These are phyloP conservation scores for Mustelus asterias DNA, from an alignment of 2,113 vertebrate genomes.

Conservation along the genomic window DNA sequence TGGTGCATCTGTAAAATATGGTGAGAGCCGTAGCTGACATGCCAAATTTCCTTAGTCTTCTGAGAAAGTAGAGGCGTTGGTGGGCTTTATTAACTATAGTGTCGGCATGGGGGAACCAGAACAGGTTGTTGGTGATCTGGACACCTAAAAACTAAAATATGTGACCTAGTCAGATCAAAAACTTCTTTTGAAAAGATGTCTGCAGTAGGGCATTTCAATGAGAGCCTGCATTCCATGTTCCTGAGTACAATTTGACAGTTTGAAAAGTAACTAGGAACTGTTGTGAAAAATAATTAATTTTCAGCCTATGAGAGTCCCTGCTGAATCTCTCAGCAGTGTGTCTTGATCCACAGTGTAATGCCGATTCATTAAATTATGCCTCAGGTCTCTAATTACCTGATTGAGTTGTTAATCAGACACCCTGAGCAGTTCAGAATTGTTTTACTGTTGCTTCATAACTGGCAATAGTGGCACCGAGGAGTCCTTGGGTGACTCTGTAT, in stretches of 20 bases:
- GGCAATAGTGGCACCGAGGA: neutral
- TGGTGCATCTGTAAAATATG: no score
- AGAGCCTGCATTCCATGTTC: neutral
- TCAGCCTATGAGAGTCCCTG: neutral
- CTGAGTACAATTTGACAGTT: neutral
- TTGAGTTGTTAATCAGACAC: neutral
- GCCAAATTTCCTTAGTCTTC: no score
- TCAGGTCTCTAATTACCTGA: neutral
- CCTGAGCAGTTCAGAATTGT: neutral
- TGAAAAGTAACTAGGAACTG: neutral
- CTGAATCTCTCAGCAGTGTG: neutral
- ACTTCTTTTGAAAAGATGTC: neutral
- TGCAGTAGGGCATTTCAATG: neutral
- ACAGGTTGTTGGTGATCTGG: no score
- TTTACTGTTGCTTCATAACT: neutral
- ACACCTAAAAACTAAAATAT: no score
- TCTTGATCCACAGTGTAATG: no score
- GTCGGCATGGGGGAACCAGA: no score
- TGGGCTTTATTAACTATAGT: no score
- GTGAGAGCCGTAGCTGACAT: no score
- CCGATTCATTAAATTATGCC: neutral
- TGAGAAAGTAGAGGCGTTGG: no score
- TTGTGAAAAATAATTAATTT: constrained; percentile 23
- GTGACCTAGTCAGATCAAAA: no score
- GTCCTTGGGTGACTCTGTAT: neutral